These are phyloP conservation scores for Osedax fenrisi DNA, from an alignment of 2,888 invertebrate species.

Conservation along the genomic window DNA sequence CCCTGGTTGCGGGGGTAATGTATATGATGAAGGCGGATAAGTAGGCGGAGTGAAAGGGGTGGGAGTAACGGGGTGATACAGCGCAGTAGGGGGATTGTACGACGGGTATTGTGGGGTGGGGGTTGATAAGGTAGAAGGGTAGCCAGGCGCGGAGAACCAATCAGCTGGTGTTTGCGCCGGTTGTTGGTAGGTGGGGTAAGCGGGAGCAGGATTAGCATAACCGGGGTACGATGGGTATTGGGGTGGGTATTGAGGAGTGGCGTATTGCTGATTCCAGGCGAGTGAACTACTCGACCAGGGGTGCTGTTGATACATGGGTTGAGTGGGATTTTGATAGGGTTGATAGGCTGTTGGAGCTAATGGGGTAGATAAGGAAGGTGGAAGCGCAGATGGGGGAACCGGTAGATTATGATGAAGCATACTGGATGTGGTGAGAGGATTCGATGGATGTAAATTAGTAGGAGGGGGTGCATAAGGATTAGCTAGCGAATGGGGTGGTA, in stretches of 20 bases:
- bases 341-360: background rate
- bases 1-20: background rate
- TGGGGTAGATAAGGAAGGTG: background rate
- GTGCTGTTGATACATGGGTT: background rate
- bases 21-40: background rate
- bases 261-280: background rate
- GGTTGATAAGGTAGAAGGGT: background rate
- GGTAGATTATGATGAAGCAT: too few relatives aligned
- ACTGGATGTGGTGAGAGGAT: background rate
- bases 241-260: background rate
- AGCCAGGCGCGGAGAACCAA: background rate
- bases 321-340: background rate
- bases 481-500: background rate
- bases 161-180: background rate
- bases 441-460: background rate
- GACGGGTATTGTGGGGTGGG: background rate
- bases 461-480: background rate
- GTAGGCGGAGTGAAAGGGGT: background rate
- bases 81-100: background rate
- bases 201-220: background rate
- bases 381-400: background rate
- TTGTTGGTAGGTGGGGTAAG: background rate
- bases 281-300: background rate
- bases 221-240: background rate
- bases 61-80: background rate